phyloP scores from a whole-genome alignment of 2,797 vertebrate species.

The Bradypodion pumilum region DNA sequence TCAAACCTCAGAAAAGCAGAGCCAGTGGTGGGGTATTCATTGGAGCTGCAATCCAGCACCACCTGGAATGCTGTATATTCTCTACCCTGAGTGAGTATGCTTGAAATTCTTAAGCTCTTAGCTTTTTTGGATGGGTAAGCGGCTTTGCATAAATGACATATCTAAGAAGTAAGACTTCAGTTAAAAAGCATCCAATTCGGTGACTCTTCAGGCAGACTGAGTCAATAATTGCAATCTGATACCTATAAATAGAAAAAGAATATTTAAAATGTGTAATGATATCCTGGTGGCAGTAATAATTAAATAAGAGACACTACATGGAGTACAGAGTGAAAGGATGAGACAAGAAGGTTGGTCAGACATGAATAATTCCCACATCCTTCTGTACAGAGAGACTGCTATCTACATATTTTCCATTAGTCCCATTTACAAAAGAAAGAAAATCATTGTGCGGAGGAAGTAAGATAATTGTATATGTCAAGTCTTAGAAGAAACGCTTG shows the following conservation, averaged over 20 bases:
- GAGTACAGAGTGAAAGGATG: background rate
- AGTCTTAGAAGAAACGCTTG: slow-evolving; percentile 4
- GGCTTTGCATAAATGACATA: slow-evolving; percentile 26
- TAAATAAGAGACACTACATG: slow-evolving; percentile 5
- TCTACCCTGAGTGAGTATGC: too few relatives aligned
- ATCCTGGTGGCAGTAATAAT: slow-evolving; percentile 13
- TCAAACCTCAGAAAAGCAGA: too few relatives aligned
- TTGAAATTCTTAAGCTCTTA: slow-evolving; percentile 13
- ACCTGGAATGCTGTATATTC: slow-evolving; percentile 3
- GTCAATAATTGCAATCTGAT: slow-evolving; percentile 25
- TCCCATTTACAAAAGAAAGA: slow-evolving; percentile 32
- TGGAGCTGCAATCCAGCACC: background rate
- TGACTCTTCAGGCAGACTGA: slow-evolving; percentile 40
- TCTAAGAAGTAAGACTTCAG: slow-evolving; percentile 16
- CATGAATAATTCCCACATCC: slow-evolving; percentile 31
- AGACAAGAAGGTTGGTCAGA: background rate
- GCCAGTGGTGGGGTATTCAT: background rate
- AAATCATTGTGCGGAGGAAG: slow-evolving; percentile 35
- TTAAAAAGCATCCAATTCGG: slow-evolving; percentile 33
- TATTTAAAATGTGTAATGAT: slow-evolving; percentile 16
- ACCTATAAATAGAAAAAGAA: slow-evolving; percentile 35
- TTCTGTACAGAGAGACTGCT: slow-evolving; percentile 3
- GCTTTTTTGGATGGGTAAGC: slow-evolving; percentile 29
- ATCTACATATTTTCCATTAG: slow-evolving; percentile 30
- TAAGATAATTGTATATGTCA: slow-evolving; percentile 31